A percentile compares a stretch with the other conserved stretches of the same genome.
phyloP scores from a whole-genome alignment of 2,797 vertebrate species.

The Pachyuromys duprasi region DNA sequence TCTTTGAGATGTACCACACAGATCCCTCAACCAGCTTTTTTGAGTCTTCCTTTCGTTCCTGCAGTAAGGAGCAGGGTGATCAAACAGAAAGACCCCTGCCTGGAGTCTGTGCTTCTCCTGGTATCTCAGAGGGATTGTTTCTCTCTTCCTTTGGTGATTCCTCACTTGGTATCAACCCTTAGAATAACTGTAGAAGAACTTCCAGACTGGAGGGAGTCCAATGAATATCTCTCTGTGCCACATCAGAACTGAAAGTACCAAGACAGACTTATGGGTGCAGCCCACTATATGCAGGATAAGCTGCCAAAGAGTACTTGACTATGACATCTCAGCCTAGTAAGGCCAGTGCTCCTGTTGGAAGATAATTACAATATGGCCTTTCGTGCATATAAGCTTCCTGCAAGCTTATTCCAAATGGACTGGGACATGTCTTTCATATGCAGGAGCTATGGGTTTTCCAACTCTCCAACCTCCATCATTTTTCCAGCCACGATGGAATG shows the following conservation, averaged over 20 bases:
- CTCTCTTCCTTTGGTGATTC: neutral
- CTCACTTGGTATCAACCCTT: neutral
- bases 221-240: neutral
- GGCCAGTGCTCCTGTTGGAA: neutral
- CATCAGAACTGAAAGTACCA: neutral
- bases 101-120: neutral
- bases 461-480: too few relatives aligned
- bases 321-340: neutral
- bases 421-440: neutral
- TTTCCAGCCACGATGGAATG: neutral
- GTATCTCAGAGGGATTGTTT: neutral
- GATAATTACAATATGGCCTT: neutral
- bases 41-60: neutral
- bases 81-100: neutral
- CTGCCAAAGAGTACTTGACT: neutral
- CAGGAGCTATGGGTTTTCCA: neutral
- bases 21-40: neutral
- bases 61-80: accelerated
- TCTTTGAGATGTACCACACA: neutral
- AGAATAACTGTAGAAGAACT: neutral
- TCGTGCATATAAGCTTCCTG: neutral
- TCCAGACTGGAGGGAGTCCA: neutral
- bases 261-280: neutral
- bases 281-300: neutral
- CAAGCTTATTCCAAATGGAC: neutral